Evolutionary conservation across 2,888 invertebrate genomes (phyloP).

Genomic region (Campoletis raptor): DNA sequence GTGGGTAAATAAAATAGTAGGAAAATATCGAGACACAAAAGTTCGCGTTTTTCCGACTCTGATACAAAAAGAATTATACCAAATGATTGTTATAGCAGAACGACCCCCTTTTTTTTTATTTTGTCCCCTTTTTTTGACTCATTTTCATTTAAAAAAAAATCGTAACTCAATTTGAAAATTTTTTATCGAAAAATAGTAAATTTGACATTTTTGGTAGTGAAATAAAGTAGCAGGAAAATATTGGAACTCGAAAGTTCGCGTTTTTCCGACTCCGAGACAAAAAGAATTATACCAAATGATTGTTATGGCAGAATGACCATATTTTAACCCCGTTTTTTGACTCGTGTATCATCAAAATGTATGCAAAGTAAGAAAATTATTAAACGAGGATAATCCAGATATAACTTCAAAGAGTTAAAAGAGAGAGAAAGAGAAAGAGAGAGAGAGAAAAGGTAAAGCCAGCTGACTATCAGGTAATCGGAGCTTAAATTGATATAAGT

Average conservation of each 20-base stretch:
- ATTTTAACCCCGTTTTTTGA: background rate
- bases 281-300: background rate
- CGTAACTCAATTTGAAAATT: background rate
- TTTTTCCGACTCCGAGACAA: background rate
- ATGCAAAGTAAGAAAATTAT: constrained; percentile 57
- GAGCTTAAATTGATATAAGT: constrained; percentile 68
- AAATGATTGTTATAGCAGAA: too few species aligned
- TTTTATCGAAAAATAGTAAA: background rate
- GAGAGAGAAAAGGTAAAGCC: constrained; percentile 35
- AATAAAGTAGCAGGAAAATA: background rate
- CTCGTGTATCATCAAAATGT: background rate
- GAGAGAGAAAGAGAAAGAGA: constrained; percentile 17
- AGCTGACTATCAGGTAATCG: constrained; percentile 64
- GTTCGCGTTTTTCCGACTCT: background rate
- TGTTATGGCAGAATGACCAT: background rate
- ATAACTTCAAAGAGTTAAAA: constrained; percentile 54
- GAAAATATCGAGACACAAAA: background rate
- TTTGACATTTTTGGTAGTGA: background rate
- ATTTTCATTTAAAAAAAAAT: too few species aligned
- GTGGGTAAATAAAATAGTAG: background rate
- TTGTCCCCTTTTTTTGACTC: background rate
- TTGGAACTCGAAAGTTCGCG: background rate
- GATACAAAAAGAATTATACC: background rate
- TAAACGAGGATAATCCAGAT: constrained; percentile 60
- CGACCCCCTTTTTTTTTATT: background rate